phyloP scores from a whole-genome alignment of 2,113 vertebrate genomes.

The Ibidorhyncha struthersii region DNA sequence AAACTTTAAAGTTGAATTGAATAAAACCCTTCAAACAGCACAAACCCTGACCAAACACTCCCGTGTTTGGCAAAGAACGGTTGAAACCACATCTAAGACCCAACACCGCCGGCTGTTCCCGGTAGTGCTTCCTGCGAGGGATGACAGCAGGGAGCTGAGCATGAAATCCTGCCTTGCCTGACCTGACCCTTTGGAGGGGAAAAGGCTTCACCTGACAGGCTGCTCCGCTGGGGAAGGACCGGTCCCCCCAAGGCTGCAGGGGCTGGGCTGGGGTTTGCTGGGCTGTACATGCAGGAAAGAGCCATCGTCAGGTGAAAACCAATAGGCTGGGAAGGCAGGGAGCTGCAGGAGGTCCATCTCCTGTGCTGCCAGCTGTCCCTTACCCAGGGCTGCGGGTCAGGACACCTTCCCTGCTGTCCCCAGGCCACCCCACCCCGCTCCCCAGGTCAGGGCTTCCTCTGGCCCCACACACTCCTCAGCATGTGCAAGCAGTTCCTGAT shows the following conservation, averaged over 20 bases:
- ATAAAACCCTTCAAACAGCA: background rate
- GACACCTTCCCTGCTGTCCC: background rate
- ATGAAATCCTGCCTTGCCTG: background rate
- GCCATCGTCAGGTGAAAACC: fast-evolving
- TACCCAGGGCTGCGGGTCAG: background rate
- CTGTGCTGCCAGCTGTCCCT: background rate
- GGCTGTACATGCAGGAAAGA: background rate
- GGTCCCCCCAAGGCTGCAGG: background rate
- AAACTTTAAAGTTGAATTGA: background rate
- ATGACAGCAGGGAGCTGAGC: background rate
- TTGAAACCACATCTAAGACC: background rate
- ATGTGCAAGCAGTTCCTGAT: background rate
- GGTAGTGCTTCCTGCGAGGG: background rate
- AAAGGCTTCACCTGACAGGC: background rate
- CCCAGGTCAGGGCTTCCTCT: background rate
- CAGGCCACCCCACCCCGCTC: fast-evolving
- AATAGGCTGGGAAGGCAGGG: background rate
- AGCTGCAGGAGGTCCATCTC: background rate
- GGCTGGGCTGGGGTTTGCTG: background rate
- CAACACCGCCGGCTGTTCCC: fast-evolving
- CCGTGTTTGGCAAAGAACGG: background rate
- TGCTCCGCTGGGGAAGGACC: background rate
- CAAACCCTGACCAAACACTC: background rate
- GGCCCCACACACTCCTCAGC: background rate
- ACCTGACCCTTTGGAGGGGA: fast-evolving